Evolutionary conservation across 2,113 vertebrate genomes (phyloP).

Genomic region (Xyliphius kryptos): DNA sequence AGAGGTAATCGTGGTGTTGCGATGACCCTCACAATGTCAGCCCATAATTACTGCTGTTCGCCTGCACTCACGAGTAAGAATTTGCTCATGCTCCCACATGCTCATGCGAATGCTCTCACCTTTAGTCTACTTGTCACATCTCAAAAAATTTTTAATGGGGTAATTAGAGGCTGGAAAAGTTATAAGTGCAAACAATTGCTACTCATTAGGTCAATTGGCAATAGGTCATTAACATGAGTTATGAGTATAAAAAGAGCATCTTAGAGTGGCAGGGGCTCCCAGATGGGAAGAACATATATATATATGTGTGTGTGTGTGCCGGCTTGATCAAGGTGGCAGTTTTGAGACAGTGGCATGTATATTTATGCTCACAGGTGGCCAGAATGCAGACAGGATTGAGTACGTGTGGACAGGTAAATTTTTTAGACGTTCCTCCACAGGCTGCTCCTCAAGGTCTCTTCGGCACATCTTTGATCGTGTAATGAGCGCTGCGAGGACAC

Average conservation of each 20-base stretch:
- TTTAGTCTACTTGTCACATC: too few relatives aligned
- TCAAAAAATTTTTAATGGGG: too few relatives aligned
- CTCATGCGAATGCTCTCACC: constrained; percentile 21
- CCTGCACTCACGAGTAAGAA: constrained; percentile 29
- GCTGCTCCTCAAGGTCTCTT: constrained; percentile 38
- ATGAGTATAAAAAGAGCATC: too few relatives aligned
- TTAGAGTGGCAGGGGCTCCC: too few relatives aligned
- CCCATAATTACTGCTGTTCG: constrained; percentile 40
- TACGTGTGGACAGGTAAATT: constrained; percentile 37
- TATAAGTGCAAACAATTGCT: too few relatives aligned
- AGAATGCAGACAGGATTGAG: constrained; percentile 29
- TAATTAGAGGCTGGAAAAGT: too few relatives aligned
- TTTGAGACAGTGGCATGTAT: constrained; percentile 11
- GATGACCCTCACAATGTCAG: constrained; percentile 33
- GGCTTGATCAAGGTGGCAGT: constrained; percentile 23
- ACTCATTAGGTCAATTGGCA: too few relatives aligned
- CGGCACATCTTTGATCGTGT: constrained; percentile 12
- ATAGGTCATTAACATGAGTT: too few relatives aligned
- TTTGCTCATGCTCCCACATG: constrained; percentile 4
- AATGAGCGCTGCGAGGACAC: constrained; percentile 16
- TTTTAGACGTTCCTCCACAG: constrained; percentile 32
- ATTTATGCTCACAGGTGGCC: constrained; percentile 27
- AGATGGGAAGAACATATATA: too few relatives aligned
- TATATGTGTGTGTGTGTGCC: constrained; percentile 15
- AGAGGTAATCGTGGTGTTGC: constrained; percentile 42